Percentiles rank a stretch among this genome's conserved stretches.
Evolutionary conservation across 2,888 invertebrate genomes (phyloP).

Genomic region (Drosophila fungiperda): DNA sequence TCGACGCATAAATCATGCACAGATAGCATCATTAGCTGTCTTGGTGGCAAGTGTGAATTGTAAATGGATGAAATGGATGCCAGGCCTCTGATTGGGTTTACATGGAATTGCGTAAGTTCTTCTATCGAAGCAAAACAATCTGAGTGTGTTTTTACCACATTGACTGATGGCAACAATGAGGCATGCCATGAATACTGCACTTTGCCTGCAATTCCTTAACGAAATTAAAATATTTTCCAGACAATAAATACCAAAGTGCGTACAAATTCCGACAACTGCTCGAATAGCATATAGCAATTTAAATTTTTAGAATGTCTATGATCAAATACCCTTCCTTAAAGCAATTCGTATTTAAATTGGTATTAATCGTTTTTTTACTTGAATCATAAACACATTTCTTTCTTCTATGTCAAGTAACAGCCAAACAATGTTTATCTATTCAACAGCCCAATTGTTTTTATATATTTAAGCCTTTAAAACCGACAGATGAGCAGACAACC

Average conservation of each 20-base stretch:
- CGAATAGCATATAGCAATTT: background rate
- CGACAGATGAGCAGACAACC: background rate
- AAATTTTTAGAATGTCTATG: background rate
- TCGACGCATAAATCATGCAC: constrained; percentile 60
- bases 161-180: constrained; percentile 12
- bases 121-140: constrained; percentile 22
- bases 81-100: constrained; percentile 24
- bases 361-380: background rate
- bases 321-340: constrained; percentile 1
- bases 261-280: background rate
- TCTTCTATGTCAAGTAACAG: background rate
- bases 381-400: background rate
- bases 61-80: constrained; percentile 4
- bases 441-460: background rate
- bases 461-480: background rate
- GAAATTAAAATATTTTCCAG: constrained; percentile 37
- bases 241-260: constrained; percentile 4
- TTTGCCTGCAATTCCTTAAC: constrained; percentile 18
- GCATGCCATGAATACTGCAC: constrained; percentile 9
- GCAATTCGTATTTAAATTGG: background rate
- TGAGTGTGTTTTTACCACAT: constrained; percentile 11
- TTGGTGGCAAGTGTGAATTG: constrained; percentile 6
- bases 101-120: constrained; percentile 14
- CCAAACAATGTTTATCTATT: background rate
- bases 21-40: constrained; percentile 61